Evolutionary conservation across 1,140 invertebrate species (phyloP).

Genomic region (Matsumurasca onukii): DNA sequence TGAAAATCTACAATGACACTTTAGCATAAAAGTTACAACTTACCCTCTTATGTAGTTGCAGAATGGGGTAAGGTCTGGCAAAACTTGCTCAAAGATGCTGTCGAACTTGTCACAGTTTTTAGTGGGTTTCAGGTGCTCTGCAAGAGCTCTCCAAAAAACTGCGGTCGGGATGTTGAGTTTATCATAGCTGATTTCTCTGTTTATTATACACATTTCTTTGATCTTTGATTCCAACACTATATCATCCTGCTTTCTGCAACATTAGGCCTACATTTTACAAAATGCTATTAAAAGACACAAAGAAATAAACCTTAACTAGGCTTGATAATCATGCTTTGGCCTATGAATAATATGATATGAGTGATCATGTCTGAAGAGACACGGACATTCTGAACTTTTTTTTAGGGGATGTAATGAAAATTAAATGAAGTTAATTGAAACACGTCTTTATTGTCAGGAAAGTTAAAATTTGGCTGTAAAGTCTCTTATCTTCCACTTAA

Average conservation of each 20-base stretch:
- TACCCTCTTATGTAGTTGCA: slow-evolving; percentile 55
- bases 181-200: background rate
- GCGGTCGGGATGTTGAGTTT: background rate
- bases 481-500: no score
- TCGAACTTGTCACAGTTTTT: slow-evolving; percentile 34
- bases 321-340: background rate
- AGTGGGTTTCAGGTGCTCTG: slow-evolving; percentile 50
- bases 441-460: no score
- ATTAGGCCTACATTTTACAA: background rate
- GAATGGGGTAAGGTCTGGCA: slow-evolving; percentile 57
- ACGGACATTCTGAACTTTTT: no score
- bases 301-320: background rate
- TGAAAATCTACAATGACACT: no score
- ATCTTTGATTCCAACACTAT: background rate
- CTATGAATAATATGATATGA: background rate
- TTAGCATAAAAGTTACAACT: no score
- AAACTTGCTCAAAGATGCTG: slow-evolving; percentile 51
- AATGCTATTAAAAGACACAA: background rate
- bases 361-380: no score
- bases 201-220: background rate
- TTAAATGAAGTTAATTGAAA: no score
- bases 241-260: slow-evolving; percentile 11
- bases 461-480: no score
- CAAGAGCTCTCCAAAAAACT: slow-evolving; percentile 48
- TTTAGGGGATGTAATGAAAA: no score